Evolutionary conservation across 2,888 invertebrate genomes (phyloP), one percentile per base, ranked within the genome.

Genomic region (Xestobium rufovillosum): DNA sequence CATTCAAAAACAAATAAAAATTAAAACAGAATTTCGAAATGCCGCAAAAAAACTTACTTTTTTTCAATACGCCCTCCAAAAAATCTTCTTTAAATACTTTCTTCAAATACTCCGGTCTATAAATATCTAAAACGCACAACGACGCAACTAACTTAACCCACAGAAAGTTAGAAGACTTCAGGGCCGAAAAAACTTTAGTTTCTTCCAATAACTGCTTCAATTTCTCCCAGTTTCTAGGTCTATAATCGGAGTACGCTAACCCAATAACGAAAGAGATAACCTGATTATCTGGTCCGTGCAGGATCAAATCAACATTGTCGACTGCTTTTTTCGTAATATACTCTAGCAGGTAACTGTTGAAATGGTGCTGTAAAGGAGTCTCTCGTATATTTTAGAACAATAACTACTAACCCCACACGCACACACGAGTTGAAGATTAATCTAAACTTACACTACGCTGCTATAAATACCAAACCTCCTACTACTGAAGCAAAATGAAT

Each of bases 41-140:
- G 26, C 34, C 32, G 36, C 9, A 39, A 1, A 68, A 46, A 44
- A 60, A 66, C 14, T 66, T 65, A 38, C 59, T 50, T 55, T 50
- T 56, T 26, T 48, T 45, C 12, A 63, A 44, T 29, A 57, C 48
- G 15, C 49, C 45, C 1, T 65, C 50, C 0, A 78, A 52, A 46
- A 72, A 72, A 1, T 68, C 61, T 12, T 65, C 54, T 0, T 68
- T 65, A 42, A 81, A 76, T 10, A 76, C 63, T 42, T 61, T 65
- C 1, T 58, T 50, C 1, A 82, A 52, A 1, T 82, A 45, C 25
- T 63, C 65, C 11, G 72, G 66, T 27, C 73, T 71, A 49, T 73
- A 81, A 48, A 70, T 67, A 26, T 75, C 74, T 9, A 83, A 58
- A 0, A 75, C 67, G 2, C 75, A 71, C 36, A 83, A 59, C 41